Base-by-base conservation (phyloP, 2,113 vertebrate species). In the Psephotus haematonotus region DNA sequence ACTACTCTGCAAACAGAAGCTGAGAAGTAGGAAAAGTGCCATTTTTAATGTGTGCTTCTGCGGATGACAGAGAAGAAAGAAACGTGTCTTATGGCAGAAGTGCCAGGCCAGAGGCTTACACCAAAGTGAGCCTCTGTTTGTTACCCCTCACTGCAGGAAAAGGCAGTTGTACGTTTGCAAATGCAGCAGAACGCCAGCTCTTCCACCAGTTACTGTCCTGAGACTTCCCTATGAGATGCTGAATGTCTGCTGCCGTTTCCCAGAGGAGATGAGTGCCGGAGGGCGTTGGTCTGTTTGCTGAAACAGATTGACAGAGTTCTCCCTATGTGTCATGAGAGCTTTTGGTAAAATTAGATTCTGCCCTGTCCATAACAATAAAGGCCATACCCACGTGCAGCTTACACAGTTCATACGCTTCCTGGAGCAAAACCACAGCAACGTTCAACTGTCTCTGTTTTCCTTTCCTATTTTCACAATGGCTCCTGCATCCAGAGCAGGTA, bases 281-380 rank as follows among this genome's bases (percentile, higher is more conserved):
- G 94, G 93, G 89, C 28, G 17, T 94, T 90, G 89, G 65, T 87
- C 83, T 92, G 55, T 84, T 92, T 93, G 93, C 55, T 91, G 94
- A 47, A 46, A 72, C 2, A 7, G 49, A 75, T 15, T 95, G 92
- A 93, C 80, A 75, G 70, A 44, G n/a, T 68, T 90, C 72, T 92
- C 67, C 74, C 49, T 77, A 5, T 86, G 71, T 95, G 84, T 91
- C 92, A 91, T 91, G 80, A 86, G 47, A 75, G 72, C 91, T 93
- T 78, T 74, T 46, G 83, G 69, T 93, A 92, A 91, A 94, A 90
- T 94, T 83, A 94, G 80, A 91, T 92, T 92, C 74, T 95, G 74
- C 82, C 88, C 81, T 76, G 83, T 95, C 95, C 86, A 75, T 89
- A 92, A 95, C 91, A 96, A 91, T 94, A 89, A 95, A 91, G 91